Conservation (phyloP, 1,140 invertebrate genomes). For the Zaprionus tsacasi region DNA sequence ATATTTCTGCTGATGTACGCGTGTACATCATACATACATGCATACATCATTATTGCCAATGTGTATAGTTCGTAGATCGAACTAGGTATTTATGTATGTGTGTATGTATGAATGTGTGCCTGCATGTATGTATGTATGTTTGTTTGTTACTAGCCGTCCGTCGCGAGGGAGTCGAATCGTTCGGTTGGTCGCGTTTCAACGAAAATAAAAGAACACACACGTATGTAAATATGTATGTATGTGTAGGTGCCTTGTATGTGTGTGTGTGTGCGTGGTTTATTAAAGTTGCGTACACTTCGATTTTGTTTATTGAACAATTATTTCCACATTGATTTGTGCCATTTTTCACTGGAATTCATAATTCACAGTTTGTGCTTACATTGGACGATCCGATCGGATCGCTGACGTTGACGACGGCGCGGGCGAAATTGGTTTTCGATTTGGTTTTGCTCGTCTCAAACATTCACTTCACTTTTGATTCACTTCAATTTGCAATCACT, state of each 20-base stretch:
- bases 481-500: conserved; percentile 23
- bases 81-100: background rate
- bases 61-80: background rate
- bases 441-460: conserved; percentile 40
- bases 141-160: background rate
- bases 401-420: conserved; percentile 21
- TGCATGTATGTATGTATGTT: background rate
- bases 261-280: conserved; percentile 5
- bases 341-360: conserved; percentile 35
- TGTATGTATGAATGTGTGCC: conserved; percentile 1
- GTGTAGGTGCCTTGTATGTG: conserved; percentile 3
- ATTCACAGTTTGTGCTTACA: conserved; percentile 51
- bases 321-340: conserved; percentile 21
- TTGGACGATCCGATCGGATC: conserved; percentile 11
- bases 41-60: background rate
- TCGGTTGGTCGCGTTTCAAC: conserved; percentile 8
- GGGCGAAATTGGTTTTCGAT: conserved; percentile 16
- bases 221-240: background rate
- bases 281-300: conserved; percentile 25
- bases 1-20: background rate
- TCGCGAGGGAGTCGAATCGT: conserved; percentile 11
- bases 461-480: conserved; percentile 31
- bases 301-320: conserved; percentile 40
- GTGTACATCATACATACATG: background rate
- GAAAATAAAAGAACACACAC: conserved; percentile 30